phyloP scores from a whole-genome alignment of 2,797 vertebrate species.

The Fundulus diaphanus region DNA sequence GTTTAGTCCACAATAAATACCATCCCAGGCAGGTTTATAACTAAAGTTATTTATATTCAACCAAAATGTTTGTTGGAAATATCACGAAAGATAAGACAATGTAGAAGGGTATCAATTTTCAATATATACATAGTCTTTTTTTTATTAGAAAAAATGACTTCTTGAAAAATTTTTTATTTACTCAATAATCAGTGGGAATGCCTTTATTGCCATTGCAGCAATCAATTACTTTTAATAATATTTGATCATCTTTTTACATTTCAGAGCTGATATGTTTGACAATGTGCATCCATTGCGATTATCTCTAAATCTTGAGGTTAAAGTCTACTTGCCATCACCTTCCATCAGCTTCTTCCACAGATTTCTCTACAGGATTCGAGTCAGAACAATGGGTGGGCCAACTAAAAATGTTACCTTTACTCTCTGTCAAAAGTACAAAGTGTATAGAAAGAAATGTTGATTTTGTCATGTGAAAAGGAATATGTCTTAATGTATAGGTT shows the following conservation, averaged over 20 bases:
- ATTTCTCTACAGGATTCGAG: not conserved
- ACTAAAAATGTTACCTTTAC: not conserved
- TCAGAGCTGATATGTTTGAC: not conserved
- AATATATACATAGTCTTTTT: too few relatives aligned
- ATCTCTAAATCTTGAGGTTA: not conserved
- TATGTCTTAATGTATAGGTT: slow-evolving; percentile 55
- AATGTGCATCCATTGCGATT: not conserved
- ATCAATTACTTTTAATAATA: not conserved
- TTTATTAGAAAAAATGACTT: not conserved
- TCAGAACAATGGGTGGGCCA: not conserved
- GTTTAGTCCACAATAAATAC: too few relatives aligned
- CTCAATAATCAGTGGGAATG: not conserved
- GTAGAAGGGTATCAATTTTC: not conserved
- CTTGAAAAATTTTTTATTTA: not conserved
- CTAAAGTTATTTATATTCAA: too few relatives aligned
- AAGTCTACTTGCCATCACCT: not conserved
- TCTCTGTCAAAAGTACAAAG: not conserved
- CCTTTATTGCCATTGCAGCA: not conserved
- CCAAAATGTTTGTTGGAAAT: too few relatives aligned
- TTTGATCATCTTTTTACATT: not conserved
- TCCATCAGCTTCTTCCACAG: not conserved
- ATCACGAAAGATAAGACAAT: too few relatives aligned
- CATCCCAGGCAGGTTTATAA: too few relatives aligned
- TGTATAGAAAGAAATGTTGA: slow-evolving; percentile 51
- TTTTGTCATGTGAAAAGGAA: slow-evolving; percentile 59